Conservation (phyloP, 1,140 invertebrate genomes). For the Drosophila willistoni region DNA sequence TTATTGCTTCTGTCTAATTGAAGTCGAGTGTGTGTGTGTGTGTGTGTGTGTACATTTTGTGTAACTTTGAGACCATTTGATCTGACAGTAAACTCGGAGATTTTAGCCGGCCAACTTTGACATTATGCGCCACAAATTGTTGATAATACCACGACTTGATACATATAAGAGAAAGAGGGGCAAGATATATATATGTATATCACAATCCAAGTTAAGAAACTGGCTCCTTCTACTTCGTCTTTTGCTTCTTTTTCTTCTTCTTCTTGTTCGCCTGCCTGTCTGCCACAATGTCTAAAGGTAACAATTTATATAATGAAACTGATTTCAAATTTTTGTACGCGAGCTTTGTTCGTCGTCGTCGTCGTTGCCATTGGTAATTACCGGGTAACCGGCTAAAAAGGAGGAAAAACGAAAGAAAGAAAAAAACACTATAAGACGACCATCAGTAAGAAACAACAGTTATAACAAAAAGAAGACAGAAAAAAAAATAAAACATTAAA, state of each 20-base stretch:
- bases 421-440: conserved; percentile 40
- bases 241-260: background rate
- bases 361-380: conserved; percentile 48
- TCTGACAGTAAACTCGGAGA: conserved; percentile 33
- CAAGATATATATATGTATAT: conserved; percentile 36
- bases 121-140: conserved; percentile 75
- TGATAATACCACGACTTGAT: conserved; percentile 41
- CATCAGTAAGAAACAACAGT: conserved; percentile 55
- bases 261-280: conserved; percentile 48
- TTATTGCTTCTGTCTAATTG: conserved; percentile 69
- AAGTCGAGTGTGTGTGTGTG: conserved; percentile 57
- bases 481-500: conserved; percentile 30
- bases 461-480: conserved; percentile 35
- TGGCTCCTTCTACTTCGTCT: conserved; percentile 10
- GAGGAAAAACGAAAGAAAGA: conserved; percentile 67
- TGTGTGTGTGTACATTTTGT: conserved; percentile 33
- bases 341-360: conserved; percentile 30
- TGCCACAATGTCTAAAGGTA: conserved; percentile 76
- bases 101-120: conserved; percentile 60
- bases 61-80: conserved; percentile 40
- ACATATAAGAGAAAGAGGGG: background rate
- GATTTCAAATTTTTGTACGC: conserved; percentile 71
- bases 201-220: conserved; percentile 31
- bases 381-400: conserved; percentile 45
- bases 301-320: conserved; percentile 81